Evolutionary conservation across 2,888 invertebrate species (phyloP), one percentile per base, ranked within the genome.

Genomic region (Lamellibrachia columna): DNA sequence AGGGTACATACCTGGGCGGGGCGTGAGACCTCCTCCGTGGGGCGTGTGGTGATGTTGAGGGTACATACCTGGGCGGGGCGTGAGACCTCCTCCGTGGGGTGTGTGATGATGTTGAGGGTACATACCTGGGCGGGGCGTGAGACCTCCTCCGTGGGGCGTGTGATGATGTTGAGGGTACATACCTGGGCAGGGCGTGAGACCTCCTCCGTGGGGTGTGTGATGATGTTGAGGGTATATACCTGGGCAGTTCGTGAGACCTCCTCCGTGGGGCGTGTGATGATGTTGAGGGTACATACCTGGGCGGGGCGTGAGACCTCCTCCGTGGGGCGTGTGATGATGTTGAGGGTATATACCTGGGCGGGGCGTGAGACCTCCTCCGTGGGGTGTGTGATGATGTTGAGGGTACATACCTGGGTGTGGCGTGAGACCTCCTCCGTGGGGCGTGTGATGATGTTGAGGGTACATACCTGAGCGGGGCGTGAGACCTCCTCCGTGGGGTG

Each of bases 241-340:
- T 94, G 94, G 91, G 93, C 93, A 3, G 90, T 58, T n/a, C 94
- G 52, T 28, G 93, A 93, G 90, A 94, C 93, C 91, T 94, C 93
- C 92, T 93, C 93, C 28, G 28, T 28, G 28, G 28, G 28, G 28
- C 28, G 28, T 28, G 28, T 28, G 28, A 0, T 28, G 28, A 28
- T 28, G 28, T 28, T 28, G 28, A 28, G 28, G 28, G 28, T 28
- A 28, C 28, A 28, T 28, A 28, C 28, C 28, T 28, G 28, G 0
- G 28, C 28, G 28, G 28, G 28, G 28, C 28, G 28, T 28, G 40
- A 40, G 0, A 40, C 40, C 3, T 22, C 75, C 7, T 75, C 75
- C 22, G 75, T 75, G 22, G 22, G 75, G 22, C 3, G 75, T 22
- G 75, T 75, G 15, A n/a, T 75, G 75, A 11, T 15, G n/a, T 11